A percentile compares a stretch with the other conserved stretches of the same genome.
phyloP scores from a whole-genome alignment of 1,140 invertebrate genomes.

The Drosophila rufa region DNA sequence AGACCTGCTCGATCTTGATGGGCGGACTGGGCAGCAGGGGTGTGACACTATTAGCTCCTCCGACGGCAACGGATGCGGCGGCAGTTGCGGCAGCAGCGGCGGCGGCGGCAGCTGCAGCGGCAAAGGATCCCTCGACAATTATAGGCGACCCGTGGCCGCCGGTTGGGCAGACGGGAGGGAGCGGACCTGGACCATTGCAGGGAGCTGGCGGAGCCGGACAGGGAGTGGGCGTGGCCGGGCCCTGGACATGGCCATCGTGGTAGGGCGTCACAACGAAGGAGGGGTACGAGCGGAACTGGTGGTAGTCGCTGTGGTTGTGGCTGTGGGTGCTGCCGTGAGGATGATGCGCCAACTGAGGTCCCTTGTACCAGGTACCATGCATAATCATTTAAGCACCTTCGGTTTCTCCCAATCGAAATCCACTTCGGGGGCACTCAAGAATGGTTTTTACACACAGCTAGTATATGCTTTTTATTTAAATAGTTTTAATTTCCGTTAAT shows the following conservation, averaged over 20 bases:
- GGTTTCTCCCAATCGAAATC: slow-evolving; percentile 23
- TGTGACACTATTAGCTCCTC: slow-evolving; percentile 15
- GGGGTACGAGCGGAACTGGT: slow-evolving; percentile 82
- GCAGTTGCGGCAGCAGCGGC: slow-evolving; percentile 57
- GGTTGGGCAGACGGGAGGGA: slow-evolving; percentile 49
- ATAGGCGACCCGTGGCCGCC: slow-evolving; percentile 59
- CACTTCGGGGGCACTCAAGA: slow-evolving; percentile 1
- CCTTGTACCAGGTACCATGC: slow-evolving; percentile 85
- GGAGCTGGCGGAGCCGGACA: slow-evolving; percentile 59
- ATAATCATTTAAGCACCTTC: slow-evolving; percentile 82
- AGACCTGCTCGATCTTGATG: slow-evolving; percentile 81
- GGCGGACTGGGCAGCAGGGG: slow-evolving; percentile 68
- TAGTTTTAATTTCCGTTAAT: neutral
- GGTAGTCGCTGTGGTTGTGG: slow-evolving; percentile 60
- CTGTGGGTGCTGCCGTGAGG: slow-evolving; percentile 61
- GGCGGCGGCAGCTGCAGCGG: slow-evolving; percentile 49
- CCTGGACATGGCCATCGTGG: slow-evolving; percentile 70
- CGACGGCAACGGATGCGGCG: slow-evolving; percentile 50
- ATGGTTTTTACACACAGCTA: slow-evolving; percentile 1
- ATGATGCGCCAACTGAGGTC: slow-evolving; percentile 84
- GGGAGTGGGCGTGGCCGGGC: slow-evolving; percentile 61
- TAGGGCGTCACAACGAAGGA: slow-evolving; percentile 82
- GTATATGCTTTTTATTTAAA: neutral
- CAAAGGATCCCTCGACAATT: slow-evolving; percentile 74
- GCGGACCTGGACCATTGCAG: slow-evolving; percentile 47